Evolutionary conservation across 2,797 vertebrate genomes (phyloP).

Genomic region (Aphelocoma californica): DNA sequence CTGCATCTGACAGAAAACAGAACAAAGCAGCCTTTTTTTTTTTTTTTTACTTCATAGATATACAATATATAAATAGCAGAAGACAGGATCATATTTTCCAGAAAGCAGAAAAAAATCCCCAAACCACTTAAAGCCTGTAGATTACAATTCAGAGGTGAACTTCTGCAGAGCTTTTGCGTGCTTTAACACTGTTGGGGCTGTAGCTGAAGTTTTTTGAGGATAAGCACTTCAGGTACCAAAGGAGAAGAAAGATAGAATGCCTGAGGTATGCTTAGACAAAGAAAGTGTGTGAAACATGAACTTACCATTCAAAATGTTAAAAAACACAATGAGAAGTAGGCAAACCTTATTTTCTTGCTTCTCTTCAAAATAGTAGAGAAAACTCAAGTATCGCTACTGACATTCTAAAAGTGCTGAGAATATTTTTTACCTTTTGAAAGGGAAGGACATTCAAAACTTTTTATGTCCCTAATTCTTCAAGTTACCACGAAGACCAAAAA

Average conservation of each 20-base stretch:
- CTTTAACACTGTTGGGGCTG: neutral
- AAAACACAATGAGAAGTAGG: neutral
- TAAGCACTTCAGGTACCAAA: neutral
- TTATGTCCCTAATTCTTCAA: neutral
- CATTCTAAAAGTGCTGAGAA: neutral
- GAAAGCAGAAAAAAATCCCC: rapidly evolving
- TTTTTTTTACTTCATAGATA: neutral
- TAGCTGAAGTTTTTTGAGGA: neutral
- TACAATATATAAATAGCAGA: neutral
- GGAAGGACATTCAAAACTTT: neutral
- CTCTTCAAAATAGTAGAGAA: neutral
- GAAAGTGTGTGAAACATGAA: neutral
- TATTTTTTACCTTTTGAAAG: neutral
- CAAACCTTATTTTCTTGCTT: neutral
- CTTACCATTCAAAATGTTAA: neutral
- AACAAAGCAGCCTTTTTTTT: neutral
- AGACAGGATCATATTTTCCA: neutral
- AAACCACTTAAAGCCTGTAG: neutral
- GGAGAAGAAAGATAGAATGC: neutral
- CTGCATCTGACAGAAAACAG: neutral
- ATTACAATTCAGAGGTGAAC: neutral
- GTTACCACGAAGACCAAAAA: neutral
- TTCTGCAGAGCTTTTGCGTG: neutral
- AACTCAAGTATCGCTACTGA: rapidly evolving
- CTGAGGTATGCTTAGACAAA: neutral